These are phyloP conservation scores for Lordiphosa clarofinis DNA, from an alignment of 1,140 invertebrate species.

Conservation along the genomic window DNA sequence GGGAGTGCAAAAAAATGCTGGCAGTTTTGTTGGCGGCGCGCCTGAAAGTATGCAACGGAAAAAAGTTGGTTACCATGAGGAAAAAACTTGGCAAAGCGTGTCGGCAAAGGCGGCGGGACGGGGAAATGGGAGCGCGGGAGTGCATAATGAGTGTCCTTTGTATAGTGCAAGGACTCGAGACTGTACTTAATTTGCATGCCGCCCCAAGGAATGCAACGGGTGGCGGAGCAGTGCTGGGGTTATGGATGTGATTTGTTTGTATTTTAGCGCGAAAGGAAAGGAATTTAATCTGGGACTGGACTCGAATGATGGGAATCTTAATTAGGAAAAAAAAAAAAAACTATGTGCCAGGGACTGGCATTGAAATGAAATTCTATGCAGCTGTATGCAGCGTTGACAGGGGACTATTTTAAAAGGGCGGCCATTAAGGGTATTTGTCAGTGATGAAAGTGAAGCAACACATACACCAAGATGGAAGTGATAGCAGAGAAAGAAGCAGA, in stretches of 20 bases:
- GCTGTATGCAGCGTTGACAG: too few species aligned
- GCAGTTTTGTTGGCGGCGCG: constrained; percentile 24
- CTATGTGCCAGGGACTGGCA: constrained; percentile 1
- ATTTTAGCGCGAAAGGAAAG: constrained; percentile 12
- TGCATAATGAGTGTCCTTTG: constrained; percentile 72
- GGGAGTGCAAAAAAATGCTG: constrained; percentile 50
- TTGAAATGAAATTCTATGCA: too few species aligned
- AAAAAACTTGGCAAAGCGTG: constrained; percentile 17
- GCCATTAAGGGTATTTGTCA: too few species aligned
- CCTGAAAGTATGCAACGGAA: constrained; percentile 45
- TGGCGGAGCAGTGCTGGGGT: constrained; percentile 5
- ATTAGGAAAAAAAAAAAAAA: constrained; percentile 13
- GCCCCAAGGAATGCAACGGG: constrained; percentile 18
- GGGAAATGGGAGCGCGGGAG: neutral
- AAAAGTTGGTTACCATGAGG: constrained; percentile 21
- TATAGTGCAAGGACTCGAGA: constrained; percentile 40
- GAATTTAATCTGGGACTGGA: constrained; percentile 15
- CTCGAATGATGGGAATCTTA: constrained; percentile 17
- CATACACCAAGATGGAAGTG: too few species aligned
- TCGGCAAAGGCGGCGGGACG: neutral
- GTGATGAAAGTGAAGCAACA: too few species aligned
- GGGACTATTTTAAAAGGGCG: too few species aligned
- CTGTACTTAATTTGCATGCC: constrained; percentile 62
- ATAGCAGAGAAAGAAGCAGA: too few species aligned
- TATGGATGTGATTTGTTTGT: constrained; percentile 50